Conservation (phyloP, 2,113 vertebrate species). For the Anarrhichthys ocellatus region DNA sequence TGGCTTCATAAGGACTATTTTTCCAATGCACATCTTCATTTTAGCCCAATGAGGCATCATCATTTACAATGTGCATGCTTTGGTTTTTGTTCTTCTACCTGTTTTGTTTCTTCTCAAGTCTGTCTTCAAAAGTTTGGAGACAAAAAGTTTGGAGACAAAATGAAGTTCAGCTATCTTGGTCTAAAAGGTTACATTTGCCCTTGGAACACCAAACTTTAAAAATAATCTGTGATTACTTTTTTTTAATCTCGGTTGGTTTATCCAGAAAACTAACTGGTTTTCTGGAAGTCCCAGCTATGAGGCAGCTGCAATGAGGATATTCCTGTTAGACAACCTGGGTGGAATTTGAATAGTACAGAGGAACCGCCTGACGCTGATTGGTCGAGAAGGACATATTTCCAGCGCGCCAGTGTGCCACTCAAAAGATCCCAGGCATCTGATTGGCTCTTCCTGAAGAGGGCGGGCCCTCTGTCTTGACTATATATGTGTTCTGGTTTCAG, state of each 20-base stretch:
- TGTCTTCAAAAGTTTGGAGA: not conserved
- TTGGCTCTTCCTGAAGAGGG: constrained; percentile 73
- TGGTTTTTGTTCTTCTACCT: not conserved
- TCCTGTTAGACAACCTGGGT: constrained; percentile 82
- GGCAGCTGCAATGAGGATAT: constrained; percentile 78
- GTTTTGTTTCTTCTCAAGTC: not conserved
- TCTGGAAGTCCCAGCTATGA: constrained; percentile 19
- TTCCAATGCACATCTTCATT: not conserved
- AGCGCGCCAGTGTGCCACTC: constrained; percentile 80
- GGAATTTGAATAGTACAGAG: constrained; percentile 85
- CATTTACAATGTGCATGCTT: not conserved
- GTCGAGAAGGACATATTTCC: constrained; percentile 63
- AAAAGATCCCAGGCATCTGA: constrained; percentile 3
- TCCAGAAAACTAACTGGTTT: not conserved
- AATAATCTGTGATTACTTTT: not conserved
- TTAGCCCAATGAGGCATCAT: not conserved
- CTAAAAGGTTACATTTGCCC: not conserved
- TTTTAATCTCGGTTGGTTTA: not conserved
- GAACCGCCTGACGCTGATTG: constrained; percentile 87
- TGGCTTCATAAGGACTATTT: not conserved
- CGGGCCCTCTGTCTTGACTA: constrained; percentile 62
- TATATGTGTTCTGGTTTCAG: constrained; percentile 79
- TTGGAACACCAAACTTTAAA: not conserved
- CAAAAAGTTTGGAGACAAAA: not conserved
- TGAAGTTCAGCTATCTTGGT: not conserved